phyloP scores from a whole-genome alignment of 2,797 vertebrate species.

The Botia almorhae region DNA sequence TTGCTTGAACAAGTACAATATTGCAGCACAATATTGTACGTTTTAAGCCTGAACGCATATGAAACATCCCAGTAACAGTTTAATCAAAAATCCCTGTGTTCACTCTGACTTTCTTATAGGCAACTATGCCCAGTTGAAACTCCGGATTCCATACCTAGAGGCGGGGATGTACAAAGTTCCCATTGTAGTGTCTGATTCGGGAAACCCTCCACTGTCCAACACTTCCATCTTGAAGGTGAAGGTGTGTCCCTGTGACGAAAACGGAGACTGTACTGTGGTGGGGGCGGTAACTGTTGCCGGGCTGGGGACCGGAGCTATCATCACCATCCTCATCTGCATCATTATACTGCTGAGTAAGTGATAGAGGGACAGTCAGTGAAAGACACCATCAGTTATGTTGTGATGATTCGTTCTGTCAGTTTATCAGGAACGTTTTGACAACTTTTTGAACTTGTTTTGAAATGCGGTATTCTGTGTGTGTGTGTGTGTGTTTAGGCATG shows the following conservation, averaged over 20 bases:
- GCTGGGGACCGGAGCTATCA: conserved; percentile 95
- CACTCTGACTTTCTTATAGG: conserved; percentile 71
- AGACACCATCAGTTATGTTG: conserved; percentile 9
- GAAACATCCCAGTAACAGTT: background rate
- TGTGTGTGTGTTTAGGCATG: conserved; percentile 80
- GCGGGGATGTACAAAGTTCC: conserved; percentile 90
- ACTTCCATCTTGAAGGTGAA: conserved; percentile 92
- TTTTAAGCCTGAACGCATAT: background rate
- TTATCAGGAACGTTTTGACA: background rate
- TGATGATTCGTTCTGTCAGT: conserved; percentile 31
- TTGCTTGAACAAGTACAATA: background rate
- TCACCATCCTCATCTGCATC: conserved; percentile 95
- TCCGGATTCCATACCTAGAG: conserved; percentile 91
- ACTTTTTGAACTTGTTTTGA: too few species aligned
- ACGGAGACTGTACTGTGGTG: conserved; percentile 90
- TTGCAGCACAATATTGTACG: too few species aligned
- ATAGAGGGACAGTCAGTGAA: conserved; percentile 69
- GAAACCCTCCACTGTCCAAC: conserved; percentile 95
- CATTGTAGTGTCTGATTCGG: conserved; percentile 91
- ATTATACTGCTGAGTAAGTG: conserved; percentile 89
- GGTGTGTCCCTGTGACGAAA: conserved; percentile 94
- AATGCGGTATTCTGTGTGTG: too few species aligned
- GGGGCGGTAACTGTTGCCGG: conserved; percentile 92
- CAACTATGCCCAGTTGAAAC: conserved; percentile 90
- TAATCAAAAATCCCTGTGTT: background rate